Base-by-base conservation (phyloP, 2,797 vertebrate species). In the Ciconia nigra region DNA sequence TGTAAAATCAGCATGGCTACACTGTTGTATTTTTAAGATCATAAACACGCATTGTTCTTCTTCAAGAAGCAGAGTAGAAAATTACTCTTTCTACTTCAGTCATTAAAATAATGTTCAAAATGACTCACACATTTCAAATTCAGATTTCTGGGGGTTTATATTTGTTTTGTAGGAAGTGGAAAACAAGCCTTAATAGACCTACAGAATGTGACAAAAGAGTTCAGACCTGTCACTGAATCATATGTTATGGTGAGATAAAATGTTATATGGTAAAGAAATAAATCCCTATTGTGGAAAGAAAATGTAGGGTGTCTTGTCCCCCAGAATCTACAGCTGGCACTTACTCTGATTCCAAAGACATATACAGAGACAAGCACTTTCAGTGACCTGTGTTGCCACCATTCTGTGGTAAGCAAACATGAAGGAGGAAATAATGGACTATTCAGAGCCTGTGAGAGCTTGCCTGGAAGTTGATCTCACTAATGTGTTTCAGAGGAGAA, bases 41-140 rank as follows among this genome's bases (percentile, higher is more conserved):
- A 73, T 57, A 94, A 94, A 63, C 24, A 46, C 3, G 10, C 54
- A 70, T 13, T 87, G 28, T 79, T 95, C 55, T 85, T 74, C 82
- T 70, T 67, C 57, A 73, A 72, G 51, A 65, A 88, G 18, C 10
- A 47, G 29, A 89, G 28, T 26, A 70, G 46, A 82, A 95, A 95
- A 91, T 78, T 52, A 74, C 78, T 89, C 42, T 83, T 87, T 77
- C 82, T 90, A 58, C 25, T 91, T 93, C 61, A 88, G 61, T 72
- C 83, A 94, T 46, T 90, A 89, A 88, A 74, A 66, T 84, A 71
- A 89, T 73, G 22, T 79, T 95, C 37, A 62, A 87, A 94, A 87
- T 95, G 1, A 91, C 69, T 92, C 88, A 77, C 7, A 44, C 42
- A 65, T 86, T 95, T 93, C 46, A 86, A 90, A 84, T 83, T 63